These are phyloP conservation scores for Craseonycteris thonglongyai DNA, from an alignment of 2,113 vertebrate species.

Conservation along the genomic window DNA sequence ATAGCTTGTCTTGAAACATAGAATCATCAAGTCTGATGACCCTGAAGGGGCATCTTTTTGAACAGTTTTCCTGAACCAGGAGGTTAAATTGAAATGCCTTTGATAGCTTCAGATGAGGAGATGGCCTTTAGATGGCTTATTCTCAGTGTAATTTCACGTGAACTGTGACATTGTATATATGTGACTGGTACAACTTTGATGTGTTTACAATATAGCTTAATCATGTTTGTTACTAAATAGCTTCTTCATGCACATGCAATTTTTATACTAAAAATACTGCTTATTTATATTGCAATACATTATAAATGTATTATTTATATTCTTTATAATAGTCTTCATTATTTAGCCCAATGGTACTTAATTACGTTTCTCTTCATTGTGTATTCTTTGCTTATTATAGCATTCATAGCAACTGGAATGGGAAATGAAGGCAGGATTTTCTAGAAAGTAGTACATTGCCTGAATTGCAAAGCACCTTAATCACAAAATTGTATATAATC, in stretches of 20 bases:
- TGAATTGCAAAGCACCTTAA: constrained; percentile 6
- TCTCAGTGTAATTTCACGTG: background rate
- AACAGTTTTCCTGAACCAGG: background rate
- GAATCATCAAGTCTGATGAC: constrained; percentile 10
- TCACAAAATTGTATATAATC: background rate
- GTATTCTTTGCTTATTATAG: constrained; percentile 20
- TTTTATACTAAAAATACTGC: constrained; percentile 48
- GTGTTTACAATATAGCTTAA: background rate
- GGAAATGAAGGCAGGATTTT: background rate
- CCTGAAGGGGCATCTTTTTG: background rate
- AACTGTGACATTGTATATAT: background rate
- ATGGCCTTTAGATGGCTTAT: background rate
- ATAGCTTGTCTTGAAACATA: constrained; percentile 6
- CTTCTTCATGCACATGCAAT: constrained; percentile 16
- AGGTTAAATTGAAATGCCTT: background rate
- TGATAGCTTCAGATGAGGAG: background rate
- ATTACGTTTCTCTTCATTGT: background rate
- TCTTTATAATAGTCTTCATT: constrained; percentile 41
- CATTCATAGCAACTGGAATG: background rate
- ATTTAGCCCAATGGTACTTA: constrained; percentile 11
- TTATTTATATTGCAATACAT: constrained; percentile 61
- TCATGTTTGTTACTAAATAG: background rate
- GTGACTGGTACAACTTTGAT: background rate
- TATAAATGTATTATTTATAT: constrained; percentile 68
- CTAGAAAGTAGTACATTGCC: background rate